These are phyloP conservation scores for Strigops habroptila DNA, from an alignment of 2,113 vertebrate species.

Conservation along the genomic window DNA sequence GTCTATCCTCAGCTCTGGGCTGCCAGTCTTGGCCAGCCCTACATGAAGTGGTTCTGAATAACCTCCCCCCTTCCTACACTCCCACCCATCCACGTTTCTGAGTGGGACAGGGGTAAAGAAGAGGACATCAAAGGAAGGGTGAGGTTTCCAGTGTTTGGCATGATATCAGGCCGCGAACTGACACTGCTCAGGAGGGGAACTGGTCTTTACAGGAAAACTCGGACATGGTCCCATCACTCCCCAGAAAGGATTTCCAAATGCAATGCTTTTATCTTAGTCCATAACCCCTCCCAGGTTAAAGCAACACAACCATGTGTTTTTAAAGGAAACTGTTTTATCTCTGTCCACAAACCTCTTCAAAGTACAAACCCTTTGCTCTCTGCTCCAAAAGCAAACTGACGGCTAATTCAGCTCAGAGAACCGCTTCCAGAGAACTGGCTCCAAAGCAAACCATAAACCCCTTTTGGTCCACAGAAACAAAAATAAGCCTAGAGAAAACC, in stretches of 20 bases:
- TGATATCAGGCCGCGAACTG: not conserved
- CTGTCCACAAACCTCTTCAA: constrained; percentile 40
- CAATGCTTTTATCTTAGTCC: constrained; percentile 13
- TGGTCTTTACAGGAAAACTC: not conserved
- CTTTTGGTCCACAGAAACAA: not conserved
- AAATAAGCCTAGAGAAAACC: not conserved
- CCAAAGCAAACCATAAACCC: constrained; percentile 23
- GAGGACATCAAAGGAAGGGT: not conserved
- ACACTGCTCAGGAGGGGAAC: not conserved
- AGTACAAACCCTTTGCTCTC: constrained; percentile 11
- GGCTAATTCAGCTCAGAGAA: not conserved
- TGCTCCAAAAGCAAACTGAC: not conserved
- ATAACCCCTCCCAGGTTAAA: constrained; percentile 38
- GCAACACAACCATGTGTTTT: not conserved
- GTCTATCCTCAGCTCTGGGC: not conserved
- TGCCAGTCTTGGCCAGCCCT: not conserved
- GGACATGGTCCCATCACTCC: not conserved
- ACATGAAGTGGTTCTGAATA: accelerated
- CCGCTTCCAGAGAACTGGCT: not conserved
- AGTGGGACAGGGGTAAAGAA: not conserved
- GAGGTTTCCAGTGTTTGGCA: not conserved
- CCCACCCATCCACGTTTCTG: not conserved
- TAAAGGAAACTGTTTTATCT: constrained; percentile 53
- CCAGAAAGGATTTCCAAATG: not conserved
- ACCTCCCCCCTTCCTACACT: not conserved